phyloP scores from a whole-genome alignment of 2,797 vertebrate genomes.

The Acomys russatus region DNA sequence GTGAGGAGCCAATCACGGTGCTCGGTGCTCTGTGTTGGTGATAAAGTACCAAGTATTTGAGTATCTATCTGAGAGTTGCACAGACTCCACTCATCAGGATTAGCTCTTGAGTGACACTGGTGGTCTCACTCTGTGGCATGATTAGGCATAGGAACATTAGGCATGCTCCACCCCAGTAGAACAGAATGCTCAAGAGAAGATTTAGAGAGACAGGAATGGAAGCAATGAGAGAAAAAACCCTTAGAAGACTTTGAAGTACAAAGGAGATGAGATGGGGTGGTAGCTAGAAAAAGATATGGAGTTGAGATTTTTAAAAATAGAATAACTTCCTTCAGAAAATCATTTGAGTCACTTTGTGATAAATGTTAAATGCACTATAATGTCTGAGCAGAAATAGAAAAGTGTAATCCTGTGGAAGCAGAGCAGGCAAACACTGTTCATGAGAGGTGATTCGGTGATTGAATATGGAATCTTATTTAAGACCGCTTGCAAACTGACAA shows the following conservation, averaged over 20 bases:
- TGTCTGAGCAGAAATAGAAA: slow-evolving; percentile 59
- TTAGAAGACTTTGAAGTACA: slow-evolving; percentile 3
- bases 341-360: slow-evolving; percentile 64
- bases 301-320: slow-evolving; percentile 30
- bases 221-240: not conserved
- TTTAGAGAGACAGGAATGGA: not conserved
- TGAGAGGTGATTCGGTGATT: not conserved
- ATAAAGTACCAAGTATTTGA: not conserved
- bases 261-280: slow-evolving; percentile 34
- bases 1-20: not conserved
- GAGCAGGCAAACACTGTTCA: slow-evolving; percentile 36
- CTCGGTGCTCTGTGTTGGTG: not conserved
- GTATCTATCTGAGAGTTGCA: not conserved
- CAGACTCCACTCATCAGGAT: not conserved
- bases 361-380: slow-evolving; percentile 51
- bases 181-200: not conserved
- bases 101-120: not conserved
- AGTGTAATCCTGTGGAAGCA: slow-evolving; percentile 30
- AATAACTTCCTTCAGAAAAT: slow-evolving; percentile 61
- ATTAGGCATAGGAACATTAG: not conserved
- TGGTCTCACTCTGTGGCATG: not conserved
- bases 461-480: slow-evolving; percentile 33
- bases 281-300: slow-evolving; percentile 54
- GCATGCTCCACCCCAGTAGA: not conserved
- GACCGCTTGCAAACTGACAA: not conserved